Evolutionary conservation across 2,113 vertebrate genomes (phyloP), one percentile per base, ranked within the genome.

Genomic region (Prolemur simus): DNA sequence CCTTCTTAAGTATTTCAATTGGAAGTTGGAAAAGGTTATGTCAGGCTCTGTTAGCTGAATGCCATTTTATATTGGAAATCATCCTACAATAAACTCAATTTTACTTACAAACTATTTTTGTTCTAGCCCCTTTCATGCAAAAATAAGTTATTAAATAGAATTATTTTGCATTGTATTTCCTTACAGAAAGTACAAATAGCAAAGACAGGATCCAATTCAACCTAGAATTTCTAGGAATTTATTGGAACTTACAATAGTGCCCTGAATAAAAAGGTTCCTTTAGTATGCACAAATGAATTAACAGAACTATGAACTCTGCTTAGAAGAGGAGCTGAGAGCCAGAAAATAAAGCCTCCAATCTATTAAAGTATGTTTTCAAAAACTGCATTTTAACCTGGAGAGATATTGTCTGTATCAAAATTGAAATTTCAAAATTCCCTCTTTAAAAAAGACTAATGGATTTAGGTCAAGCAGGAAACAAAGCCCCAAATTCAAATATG

Each of bases 101-200:
- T 78, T 86, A 60, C 29, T 93, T 81, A 56, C 2, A 52, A 63
- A 18, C 37, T 77, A 64, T 85, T 78, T 83, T 90, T 84, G 25
- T 87, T 69, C 4, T 37, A 60, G 42, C 15, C 32, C 27, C 20
- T 95, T 92, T 95, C 15, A 64, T 37, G 27, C 1, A 29, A 32
- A 39, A 49, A 93, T 49, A 92, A 8, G n/a, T 66, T 81, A 42
- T 56, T 87, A 63, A 73, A 69, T n/a, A 71, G 29, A 69, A 83
- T 93, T 89, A 71, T 95, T 95, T 90, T 94, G 34, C 18, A 29
- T 64, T 94, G 5, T 92, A n/a, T 94, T 80, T 80, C 27, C 20
- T 91, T 78, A n/a, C 14, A 93, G 82, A 86, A 96, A 89, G 82
- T 25, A 45, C 9, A 94, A n/a, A 78, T 20, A 69, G 37, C 8